Percentiles rank a stretch among this genome's conserved stretches.
phyloP scores from a whole-genome alignment of 2,113 vertebrate species.

The Actenoides lindsayi region DNA sequence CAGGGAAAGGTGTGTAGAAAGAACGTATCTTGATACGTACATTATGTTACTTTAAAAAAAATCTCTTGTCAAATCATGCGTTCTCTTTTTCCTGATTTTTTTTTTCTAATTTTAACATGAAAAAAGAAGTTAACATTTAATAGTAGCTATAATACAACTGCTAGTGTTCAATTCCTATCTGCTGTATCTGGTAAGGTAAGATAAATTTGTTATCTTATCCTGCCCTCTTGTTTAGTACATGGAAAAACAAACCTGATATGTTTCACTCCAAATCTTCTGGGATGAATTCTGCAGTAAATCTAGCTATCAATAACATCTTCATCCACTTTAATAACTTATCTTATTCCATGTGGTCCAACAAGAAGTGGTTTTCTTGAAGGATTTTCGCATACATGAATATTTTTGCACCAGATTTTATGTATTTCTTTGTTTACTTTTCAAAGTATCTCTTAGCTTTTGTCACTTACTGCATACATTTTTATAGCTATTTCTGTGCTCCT shows the following conservation, averaged over 20 bases:
- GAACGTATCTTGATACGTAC: not conserved
- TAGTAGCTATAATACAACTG: not conserved
- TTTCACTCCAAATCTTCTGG: not conserved
- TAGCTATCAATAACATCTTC: not conserved
- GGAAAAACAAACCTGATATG: not conserved
- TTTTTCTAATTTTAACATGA: not conserved
- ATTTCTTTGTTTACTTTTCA: not conserved
- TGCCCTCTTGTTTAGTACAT: not conserved
- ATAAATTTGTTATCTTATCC: not conserved
- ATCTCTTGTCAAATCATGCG: not conserved
- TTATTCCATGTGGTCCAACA: not conserved
- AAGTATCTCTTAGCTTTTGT: not conserved
- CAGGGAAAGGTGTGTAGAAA: conserved; percentile 82
- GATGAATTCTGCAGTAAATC: not conserved
- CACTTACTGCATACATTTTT: not conserved
- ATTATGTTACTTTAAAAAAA: not conserved
- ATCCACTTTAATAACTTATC: not conserved
- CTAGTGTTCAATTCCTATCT: not conserved
- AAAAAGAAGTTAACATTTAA: not conserved
- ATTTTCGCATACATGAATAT: not conserved
- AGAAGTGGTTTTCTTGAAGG: not conserved
- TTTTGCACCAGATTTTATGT: not conserved
- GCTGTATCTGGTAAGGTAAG: not conserved
- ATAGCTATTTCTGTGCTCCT: not conserved
- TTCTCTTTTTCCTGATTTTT: not conserved